A percentile compares a stretch with the other conserved stretches of the same genome.
phyloP scores from a whole-genome alignment of 2,113 vertebrate species.

The Tursiops truncatus region DNA sequence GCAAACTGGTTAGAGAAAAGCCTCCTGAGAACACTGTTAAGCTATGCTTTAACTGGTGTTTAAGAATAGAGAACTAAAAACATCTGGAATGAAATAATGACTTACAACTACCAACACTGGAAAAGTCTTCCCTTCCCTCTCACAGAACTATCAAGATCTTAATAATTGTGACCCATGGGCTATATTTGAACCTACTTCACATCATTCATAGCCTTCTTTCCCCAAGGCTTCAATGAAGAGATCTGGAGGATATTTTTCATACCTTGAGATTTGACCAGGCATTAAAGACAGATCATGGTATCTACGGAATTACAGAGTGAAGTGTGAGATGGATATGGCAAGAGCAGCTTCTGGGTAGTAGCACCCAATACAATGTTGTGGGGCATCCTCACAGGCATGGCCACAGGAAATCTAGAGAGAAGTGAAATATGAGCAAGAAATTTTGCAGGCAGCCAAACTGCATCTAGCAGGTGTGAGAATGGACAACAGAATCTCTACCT shows the following conservation, averaged over 20 bases:
- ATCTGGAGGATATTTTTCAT: neutral
- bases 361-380: neutral
- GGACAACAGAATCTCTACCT: neutral
- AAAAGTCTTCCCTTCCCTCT: neutral
- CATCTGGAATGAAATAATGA: neutral
- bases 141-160: neutral
- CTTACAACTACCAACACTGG: neutral
- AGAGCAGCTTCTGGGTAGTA: neutral
- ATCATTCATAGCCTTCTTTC: neutral
- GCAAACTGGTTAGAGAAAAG: neutral
- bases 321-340: neutral
- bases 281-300: neutral
- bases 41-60: neutral
- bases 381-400: neutral
- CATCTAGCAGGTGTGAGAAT: neutral
- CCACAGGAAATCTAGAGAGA: neutral
- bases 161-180: neutral
- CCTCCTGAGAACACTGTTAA: neutral
- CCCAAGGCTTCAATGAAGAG: neutral
- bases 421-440: neutral
- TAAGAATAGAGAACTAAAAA: neutral
- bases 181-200: neutral
- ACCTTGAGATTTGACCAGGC: neutral
- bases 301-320: neutral
- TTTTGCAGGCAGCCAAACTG: neutral